These are phyloP conservation scores for Aplysia californica DNA, from an alignment of 1,140 invertebrate genomes.

Conservation along the genomic window DNA sequence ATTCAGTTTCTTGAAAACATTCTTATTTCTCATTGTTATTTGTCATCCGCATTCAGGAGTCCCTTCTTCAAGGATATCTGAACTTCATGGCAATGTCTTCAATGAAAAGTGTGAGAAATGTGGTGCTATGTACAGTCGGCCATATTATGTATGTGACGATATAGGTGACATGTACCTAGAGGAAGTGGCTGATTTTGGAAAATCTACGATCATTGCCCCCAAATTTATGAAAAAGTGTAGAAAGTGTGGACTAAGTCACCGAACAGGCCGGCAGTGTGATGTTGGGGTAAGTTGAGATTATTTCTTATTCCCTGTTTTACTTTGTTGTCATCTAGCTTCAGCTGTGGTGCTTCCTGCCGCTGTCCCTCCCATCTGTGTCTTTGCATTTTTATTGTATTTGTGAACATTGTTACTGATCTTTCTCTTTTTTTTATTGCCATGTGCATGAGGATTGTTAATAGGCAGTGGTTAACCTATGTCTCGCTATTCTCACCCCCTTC, in stretches of 20 bases:
- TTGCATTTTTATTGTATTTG: no score
- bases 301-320: not conserved
- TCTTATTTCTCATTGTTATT: not conserved
- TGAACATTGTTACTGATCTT: no score
- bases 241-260: constrained; percentile 48
- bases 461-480: no score
- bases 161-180: constrained; percentile 48
- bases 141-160: constrained; percentile 53
- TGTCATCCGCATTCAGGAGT: constrained; percentile 78
- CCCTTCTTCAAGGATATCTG: constrained; percentile 81
- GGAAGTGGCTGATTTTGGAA: constrained; percentile 49
- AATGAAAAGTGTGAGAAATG: constrained; percentile 92
- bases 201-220: constrained; percentile 41
- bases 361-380: no score
- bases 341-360: no score
- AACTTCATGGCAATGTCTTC: constrained; percentile 79
- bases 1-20: no score
- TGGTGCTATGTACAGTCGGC: constrained; percentile 63
- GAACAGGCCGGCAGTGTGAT: constrained; percentile 55
- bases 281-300: constrained; percentile 36
- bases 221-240: constrained; percentile 47
- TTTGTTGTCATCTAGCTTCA: no score
- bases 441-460: no score
- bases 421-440: no score
- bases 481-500: no score